Base-by-base conservation (phyloP, 2,797 vertebrate species). In the Manis pentadactyla region DNA sequence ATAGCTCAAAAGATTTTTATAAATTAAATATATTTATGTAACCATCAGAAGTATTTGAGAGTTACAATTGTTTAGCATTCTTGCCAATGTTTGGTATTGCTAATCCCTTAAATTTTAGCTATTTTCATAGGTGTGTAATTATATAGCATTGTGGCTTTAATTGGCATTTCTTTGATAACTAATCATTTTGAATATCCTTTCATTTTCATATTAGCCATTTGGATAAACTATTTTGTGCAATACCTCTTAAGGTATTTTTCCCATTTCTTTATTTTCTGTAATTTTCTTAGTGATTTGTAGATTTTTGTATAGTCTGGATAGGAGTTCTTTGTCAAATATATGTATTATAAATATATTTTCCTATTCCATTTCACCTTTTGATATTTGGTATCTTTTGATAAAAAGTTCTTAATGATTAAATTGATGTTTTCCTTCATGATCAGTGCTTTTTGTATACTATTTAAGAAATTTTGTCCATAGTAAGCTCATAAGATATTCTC, bases 21-120 rank as follows among this genome's bases (percentile, higher is more conserved):
- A 94, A 85, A 66, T 66, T 87, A 18, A 85, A 11, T 19, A 42
- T 71, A 84, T 77, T 81, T 31, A 18, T n/a, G 13, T 51, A 82
- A 90, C 25, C 27, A 64, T 85, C n/a, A 64, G 27, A 49, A 85
- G 19, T 61, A 57, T 83, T 64, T 64, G 46, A 91, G 55, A 37
- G 8, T 86, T 97, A 46, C 23, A 61, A 7, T 63, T 59, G 18
- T 83, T 79, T 59, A 81, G 6, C 9, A 59, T 73, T 82, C 46
- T 73, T 79, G 21, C 11, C n/a, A 71, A 64, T 42, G 55, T 23
- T 95, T 92, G 42, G 71, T 89, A 87, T 90, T 92, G 37, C 31
- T 85, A 78, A 71, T 84, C 5, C 13, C 93, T 97, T 96, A 88
- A 15, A 78, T 68, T 93, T 94, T 88, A 94, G 8, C 6, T 7